Conservation (phyloP, 1,140 invertebrate species). For the Heterodera schachtii region DNA sequence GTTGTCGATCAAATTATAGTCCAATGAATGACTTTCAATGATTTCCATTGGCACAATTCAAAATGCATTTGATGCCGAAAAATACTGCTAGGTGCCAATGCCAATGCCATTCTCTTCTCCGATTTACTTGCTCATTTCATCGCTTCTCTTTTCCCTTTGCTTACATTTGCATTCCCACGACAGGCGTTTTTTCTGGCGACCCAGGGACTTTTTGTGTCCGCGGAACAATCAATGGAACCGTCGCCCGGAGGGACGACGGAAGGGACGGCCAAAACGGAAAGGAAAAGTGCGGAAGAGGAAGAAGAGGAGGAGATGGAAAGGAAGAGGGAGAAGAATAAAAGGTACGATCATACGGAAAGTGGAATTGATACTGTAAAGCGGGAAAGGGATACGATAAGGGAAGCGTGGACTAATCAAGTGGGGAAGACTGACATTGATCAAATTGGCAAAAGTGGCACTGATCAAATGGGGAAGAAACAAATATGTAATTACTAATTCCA, state of each 20-base stretch:
- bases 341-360: constrained; percentile 4
- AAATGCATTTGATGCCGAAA: too few relatives aligned
- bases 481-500: too few relatives aligned
- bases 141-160: background rate
- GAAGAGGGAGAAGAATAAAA: constrained; percentile 17
- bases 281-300: constrained; percentile 25
- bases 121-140: background rate
- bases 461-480: too few relatives aligned
- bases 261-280: constrained; percentile 4
- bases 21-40: too few relatives aligned
- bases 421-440: too few relatives aligned
- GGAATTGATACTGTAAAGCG: constrained; percentile 6
- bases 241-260: background rate
- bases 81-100: background rate
- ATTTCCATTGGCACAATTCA: too few relatives aligned
- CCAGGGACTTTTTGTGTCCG: constrained; percentile 1
- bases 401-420: too few relatives aligned
- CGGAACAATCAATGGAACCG: background rate
- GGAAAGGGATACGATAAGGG: too few relatives aligned
- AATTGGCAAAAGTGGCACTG: too few relatives aligned
- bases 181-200: constrained; percentile 1
- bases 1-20: background rate
- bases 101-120: background rate
- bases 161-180: background rate
- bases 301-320: background rate